These are phyloP conservation scores for Melikaiella ostensackeni DNA, from an alignment of 2,888 invertebrate genomes.

Conservation along the genomic window DNA sequence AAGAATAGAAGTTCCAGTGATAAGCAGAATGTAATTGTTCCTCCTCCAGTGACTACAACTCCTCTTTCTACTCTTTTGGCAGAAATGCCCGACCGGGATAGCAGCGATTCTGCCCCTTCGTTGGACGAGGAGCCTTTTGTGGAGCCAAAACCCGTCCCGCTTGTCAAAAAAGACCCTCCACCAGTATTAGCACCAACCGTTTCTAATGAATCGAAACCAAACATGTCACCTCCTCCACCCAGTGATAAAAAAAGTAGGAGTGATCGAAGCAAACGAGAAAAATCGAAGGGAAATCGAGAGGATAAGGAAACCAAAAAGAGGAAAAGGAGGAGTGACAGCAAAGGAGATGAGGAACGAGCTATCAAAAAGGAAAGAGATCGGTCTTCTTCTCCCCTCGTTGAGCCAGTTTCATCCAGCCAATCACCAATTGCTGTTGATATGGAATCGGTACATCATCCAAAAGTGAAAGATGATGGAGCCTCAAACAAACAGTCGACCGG, in stretches of 20 bases:
- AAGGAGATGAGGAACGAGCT: conserved; percentile 65
- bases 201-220: conserved; percentile 40
- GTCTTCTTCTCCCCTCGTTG: conserved; percentile 69
- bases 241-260: conserved; percentile 75
- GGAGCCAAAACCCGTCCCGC: conserved; percentile 54
- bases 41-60: conserved; percentile 76
- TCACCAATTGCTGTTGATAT: conserved; percentile 76
- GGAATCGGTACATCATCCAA: conserved; percentile 62
- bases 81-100: conserved; percentile 68
- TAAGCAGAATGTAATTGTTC: conserved; percentile 63
- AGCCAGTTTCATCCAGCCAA: conserved; percentile 74
- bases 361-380: conserved; percentile 63
- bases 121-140: conserved; percentile 68
- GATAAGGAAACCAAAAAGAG: conserved; percentile 75
- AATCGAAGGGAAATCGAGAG: conserved; percentile 75
- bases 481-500: conserved; percentile 49
- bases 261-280: conserved; percentile 74
- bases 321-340: conserved; percentile 68
- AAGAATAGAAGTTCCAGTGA: conserved; percentile 69
- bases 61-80: conserved; percentile 73
- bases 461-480: conserved; percentile 56
- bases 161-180: conserved; percentile 58
- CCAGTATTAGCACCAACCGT: conserved; percentile 31
- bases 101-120: conserved; percentile 70
- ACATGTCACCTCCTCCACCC: conserved; percentile 55